Evolutionary conservation across 1,140 invertebrate species (phyloP), one percentile per base, ranked within the genome.

Genomic region (Sycobia sp.): DNA sequence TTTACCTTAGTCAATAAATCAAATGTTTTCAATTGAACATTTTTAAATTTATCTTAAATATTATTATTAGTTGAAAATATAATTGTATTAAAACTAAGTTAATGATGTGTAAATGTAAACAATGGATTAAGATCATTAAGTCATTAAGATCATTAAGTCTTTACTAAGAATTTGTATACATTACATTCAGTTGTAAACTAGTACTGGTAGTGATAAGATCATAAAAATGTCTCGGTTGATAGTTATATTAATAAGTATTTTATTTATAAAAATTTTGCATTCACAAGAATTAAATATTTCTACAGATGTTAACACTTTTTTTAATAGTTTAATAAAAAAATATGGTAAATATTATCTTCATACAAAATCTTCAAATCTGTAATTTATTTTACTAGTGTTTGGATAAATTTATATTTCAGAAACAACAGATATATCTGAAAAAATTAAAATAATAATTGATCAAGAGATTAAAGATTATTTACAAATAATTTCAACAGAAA

Each of bases 71-170:
- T 4, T 39, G 8, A 39, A 39, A n/a, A 4, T 14, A 39, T 39
- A 39, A 25, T 14, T 22, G 27, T 38, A 41, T 23, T 54, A 9
- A 51, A n/a, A 18, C 11, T 27, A 3, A 22, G 22, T 23, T 29
- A n/a, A n/a, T n/a, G 3, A 36, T 18, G 7, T 29, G 9, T 36
- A 44, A 73, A 62, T 67, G 46, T 72, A 71, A 72, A 72, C 46
- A 59, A 38, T 20, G 46, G 36, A 50, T 50, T 41, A 50, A 25
- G 14, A 25, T 14, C 1, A n/a, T 49, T 22, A 5, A 38, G 7
- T 18, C 38, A 46, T 32, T 22, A 46, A n/a, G n/a, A n/a, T n/a
- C n/a, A n/a, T n/a, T n/a, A n/a, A n/a, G n/a, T n/a, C n/a, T n/a
- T 20, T 20, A 38, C n/a, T 14, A 59, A 22, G 10, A 32, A 23